Base-by-base conservation (phyloP, 2,888 invertebrate genomes). In the Mythimna albipuncta region DNA sequence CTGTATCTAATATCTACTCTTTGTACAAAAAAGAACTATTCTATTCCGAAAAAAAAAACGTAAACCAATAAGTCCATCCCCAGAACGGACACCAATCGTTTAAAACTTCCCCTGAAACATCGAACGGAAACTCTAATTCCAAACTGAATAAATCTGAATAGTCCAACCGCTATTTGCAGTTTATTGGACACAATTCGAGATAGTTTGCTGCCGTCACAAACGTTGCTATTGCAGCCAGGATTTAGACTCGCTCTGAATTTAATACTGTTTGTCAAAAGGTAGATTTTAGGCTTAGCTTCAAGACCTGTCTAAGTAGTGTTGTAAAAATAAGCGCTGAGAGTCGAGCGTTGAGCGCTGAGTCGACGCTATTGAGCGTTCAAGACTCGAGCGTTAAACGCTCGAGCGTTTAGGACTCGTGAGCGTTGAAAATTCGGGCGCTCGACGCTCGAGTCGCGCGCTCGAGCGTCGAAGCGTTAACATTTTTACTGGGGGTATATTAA, bases 201-300 rank as follows among this genome's bases (percentile, higher is more conserved):
- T 62, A 74, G 66, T 74, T 74, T 19, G 16, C 35, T n/a, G 11
- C 41, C 21, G 32, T 35, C 35, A 52, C 64, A 59, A 54, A 47
- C 35, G 21, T 19, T 54, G 16, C 32, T 47, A 7, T 54, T 64
- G 4, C 47, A 59, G 32, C 7, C 54, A 19, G 6, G 16, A 54
- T 61, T 61, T 38, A 47, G 6, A 50, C 11, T 61, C 9, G 2
- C 26, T 44, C 61, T 52, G n/a, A 19, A 57, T 71, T 77, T 54
- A 19, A 69, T 63, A 58, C 54, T 32, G 32, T 47, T 41, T 64
- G 19, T 41, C 32, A 50, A 19, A 32, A 7, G 21, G 19, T 11
- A 38, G 47, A 64, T 61, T 77, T 55, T 10, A 32, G 38, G 44
- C 50, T 19, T 41, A 32, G 2, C 16, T 57, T 4, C 19, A 13